Base-by-base conservation (phyloP, 1,140 invertebrate species). In the Bicyclus anynana region DNA sequence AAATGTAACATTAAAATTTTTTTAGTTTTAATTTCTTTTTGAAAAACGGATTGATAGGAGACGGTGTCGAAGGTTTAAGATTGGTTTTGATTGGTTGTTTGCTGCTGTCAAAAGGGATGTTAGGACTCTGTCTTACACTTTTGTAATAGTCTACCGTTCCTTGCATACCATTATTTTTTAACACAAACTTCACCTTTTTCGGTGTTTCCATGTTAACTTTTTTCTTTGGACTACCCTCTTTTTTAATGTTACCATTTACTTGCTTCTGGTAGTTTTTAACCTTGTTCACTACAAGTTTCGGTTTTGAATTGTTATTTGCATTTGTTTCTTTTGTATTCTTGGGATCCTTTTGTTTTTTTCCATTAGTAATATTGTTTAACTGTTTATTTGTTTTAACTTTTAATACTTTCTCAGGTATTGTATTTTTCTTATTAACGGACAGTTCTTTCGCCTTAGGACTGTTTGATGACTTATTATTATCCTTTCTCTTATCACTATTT, bases 21-120 rank as follows among this genome's bases (percentile, higher is more conserved):
- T 44, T 60, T 37, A 50, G n/a, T 54, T 49, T 46, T 2, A 54
- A 44, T n/a, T 65, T 58, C 50, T 89, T 90, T 72, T 91, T 94
- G 59, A 93, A 94, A 73, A 94, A 95, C 14, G 94, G 94, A 87
- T 95, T 93, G 16, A 94, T 92, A 0, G 93, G 94, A n/a, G 92
- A 94, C 0, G 91, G 90, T n/a, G 93, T 84, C 0, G 90, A 90
- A 0, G 91, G 89, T 74, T 96, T 96, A 1, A 96, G 72, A 20
- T 94, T 91, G 12, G 94, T 92, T 60, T 92, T 92, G 0, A 72
- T 69, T 0, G 94, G 94, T 69, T 91, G 91, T 33, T 91, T 92
- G 52, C 85, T 90, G 3, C 93, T 91, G 74, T 95, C 94, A 54
- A 90, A 95, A 0, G 94, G 94, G 62, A 95, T 91, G n/a, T 88